Base-by-base conservation (phyloP, 2,113 vertebrate species). In the Atractosteus spatula region DNA sequence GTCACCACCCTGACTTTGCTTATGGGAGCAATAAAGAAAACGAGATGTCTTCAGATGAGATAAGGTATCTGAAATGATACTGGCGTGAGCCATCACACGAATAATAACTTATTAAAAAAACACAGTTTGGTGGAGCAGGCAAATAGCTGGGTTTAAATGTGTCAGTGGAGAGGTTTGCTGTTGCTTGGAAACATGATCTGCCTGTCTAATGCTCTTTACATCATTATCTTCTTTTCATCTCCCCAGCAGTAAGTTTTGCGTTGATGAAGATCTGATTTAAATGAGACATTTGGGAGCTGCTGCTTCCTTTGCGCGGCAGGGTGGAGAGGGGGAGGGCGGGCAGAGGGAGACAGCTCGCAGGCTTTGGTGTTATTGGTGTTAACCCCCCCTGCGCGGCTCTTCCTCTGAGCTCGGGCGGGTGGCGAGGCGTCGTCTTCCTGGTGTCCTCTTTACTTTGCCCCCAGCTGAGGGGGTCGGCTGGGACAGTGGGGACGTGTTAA, bases 121-220 rank as follows among this genome's bases (percentile, higher is more conserved):
- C 81, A 66, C 80, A 80, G 79, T 90, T 88, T 89, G 82, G 88
- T 81, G 83, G 81, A 55, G 79, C 62, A 74, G 74, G 80, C 76
- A 87, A 90, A 87, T 88, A 89, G 82, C 86, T 66, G 61, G 63
- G 29, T 79, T 80, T 82, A 85, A 84, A 85, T 87, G 84, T 83
- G 78, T 85, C 83, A 79, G 74, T 67, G 44, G 80, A 78, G 83
- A 79, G 79, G 70, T 87, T 84, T 84, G 83, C 79, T 83, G 87
- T 91, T 89, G 89, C 89, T 85, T 84, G 85, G 89, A 81, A 87
- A 90, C 85, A 78, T 84, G 80, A 86, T 86, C 85, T 86, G 87
- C 86, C 81, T 87, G 77, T 82, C 79, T 79, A 84, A 91, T 82
- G 79, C 80, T 78, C 75, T 86, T 83, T 81, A 83, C 81, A 83